phyloP scores from a whole-genome alignment of 2,113 vertebrate genomes.

The Lophura nycthemera region DNA sequence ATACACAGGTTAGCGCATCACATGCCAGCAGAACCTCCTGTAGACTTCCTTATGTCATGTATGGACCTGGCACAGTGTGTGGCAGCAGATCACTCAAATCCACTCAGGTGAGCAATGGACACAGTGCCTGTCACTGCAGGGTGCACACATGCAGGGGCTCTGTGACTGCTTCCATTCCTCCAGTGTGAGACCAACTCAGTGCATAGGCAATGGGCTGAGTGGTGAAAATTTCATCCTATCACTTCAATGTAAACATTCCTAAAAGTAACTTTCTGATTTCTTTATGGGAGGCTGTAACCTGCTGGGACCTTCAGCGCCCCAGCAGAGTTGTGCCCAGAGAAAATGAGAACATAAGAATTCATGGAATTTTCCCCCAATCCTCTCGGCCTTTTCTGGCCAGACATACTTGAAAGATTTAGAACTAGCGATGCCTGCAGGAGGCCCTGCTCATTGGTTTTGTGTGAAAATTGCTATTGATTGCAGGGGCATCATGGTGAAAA shows the following conservation, averaged over 20 bases:
- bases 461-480: background rate
- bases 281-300: constrained; percentile 34
- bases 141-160: accelerated
- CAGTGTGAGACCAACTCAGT: background rate
- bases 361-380: constrained; percentile 30
- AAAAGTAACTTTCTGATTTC: constrained; percentile 34
- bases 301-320: constrained; percentile 29
- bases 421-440: background rate
- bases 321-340: background rate
- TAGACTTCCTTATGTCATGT: background rate
- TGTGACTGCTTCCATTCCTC: background rate
- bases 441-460: background rate
- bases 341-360: constrained; percentile 9
- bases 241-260: constrained; percentile 49
- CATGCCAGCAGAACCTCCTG: background rate
- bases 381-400: background rate
- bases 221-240: background rate
- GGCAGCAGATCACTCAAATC: background rate
- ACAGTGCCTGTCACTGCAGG: background rate
- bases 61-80: background rate
- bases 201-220: background rate
- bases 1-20: background rate
- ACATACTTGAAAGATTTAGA: background rate
- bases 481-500: background rate
- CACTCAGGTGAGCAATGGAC: background rate